Percentiles rank a stretch among this genome's conserved stretches.
Evolutionary conservation across 2,888 invertebrate species (phyloP).

Genomic region (Hemaris fuciformis): DNA sequence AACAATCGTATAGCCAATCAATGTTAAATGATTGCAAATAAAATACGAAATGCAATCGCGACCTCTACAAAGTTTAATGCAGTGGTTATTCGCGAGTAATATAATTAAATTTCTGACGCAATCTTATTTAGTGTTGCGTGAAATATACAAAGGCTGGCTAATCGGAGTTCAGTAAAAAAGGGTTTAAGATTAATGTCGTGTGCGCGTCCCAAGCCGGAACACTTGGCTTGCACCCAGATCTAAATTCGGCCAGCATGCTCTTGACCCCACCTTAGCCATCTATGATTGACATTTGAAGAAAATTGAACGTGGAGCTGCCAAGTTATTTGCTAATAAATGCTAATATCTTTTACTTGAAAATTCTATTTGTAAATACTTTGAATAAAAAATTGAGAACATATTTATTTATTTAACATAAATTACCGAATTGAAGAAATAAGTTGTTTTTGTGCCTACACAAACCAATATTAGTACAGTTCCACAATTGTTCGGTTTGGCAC

Average conservation of each 20-base stretch:
- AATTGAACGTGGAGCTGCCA: slow-evolving; percentile 14
- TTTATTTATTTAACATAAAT: too few relatives aligned
- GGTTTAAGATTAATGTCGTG: slow-evolving; percentile 44
- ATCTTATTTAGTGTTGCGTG: slow-evolving; percentile 30
- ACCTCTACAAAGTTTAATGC: slow-evolving; percentile 12
- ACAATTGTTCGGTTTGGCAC: too few relatives aligned
- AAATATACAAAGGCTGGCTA: slow-evolving; percentile 24
- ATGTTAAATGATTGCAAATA: background rate
- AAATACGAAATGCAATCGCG: slow-evolving; percentile 6
- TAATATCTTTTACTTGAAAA: slow-evolving; percentile 5
- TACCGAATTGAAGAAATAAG: too few relatives aligned
- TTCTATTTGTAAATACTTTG: background rate
- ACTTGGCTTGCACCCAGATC: slow-evolving; percentile 70
- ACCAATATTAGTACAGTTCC: too few relatives aligned
- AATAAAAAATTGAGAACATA: background rate
- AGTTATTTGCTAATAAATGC: slow-evolving; percentile 5
- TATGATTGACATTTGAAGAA: slow-evolving; percentile 46
- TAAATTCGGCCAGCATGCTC: slow-evolving; percentile 65
- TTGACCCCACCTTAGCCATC: slow-evolving; percentile 67
- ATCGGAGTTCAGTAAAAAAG: slow-evolving; percentile 42
- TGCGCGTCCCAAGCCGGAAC: slow-evolving; percentile 44
- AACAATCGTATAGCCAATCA: background rate
- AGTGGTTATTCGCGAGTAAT: slow-evolving; percentile 1
- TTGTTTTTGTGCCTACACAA: too few relatives aligned
- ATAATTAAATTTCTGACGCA: slow-evolving; percentile 24